Evolutionary conservation across 2,888 invertebrate species (phyloP), one percentile per base, ranked within the genome.

Genomic region (Ypsolopha scabrella): DNA sequence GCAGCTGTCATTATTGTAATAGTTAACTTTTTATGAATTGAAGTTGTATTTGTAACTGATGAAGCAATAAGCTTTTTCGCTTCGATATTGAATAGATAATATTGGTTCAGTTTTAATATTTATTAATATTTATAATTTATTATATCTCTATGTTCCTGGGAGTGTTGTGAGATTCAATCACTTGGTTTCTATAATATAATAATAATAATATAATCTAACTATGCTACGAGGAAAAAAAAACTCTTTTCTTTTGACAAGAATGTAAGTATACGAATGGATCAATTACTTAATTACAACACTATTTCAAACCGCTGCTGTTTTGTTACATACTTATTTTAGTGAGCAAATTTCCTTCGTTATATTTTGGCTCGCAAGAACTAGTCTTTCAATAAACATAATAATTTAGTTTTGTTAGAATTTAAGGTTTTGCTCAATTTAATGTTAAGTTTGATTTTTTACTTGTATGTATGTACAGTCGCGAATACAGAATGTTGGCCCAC

Each of bases 21-120:
- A 24, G 24, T 58, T 58, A 58, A 57, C 58, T 53, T 34, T 58
- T 51, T 54, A 38, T 51, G 52, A 36, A 51, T 38, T 51, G 41
- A 38, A 47, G n/a, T 51, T 13, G 9, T 11, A 43, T 66, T 67
- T 63, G 55, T 66, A 66, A 64, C 64, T 61, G 52, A 64, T 59
- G 63, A 69, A 73, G 70, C 72, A 74, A 72, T 76, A 75, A 68
- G 66, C 70, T 65, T 64, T 64, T 66, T 73, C 61, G 64, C 68
- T 73, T 70, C 66, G 56, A 74, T 70, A 69, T 66, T 68, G 14
- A 43, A 44, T 50, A 46, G 52, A 39, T 33, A n/a, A n/a, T n/a
- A 37, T 48, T 37, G 43, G 10, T 11, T 57, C 11, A 45, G 50
- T 51, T 13, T 52, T 58, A 3, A 24, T 2, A 24, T 24, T 58